A percentile compares a stretch with the other conserved stretches of the same genome.
These are phyloP conservation scores for Venturia canescens DNA, from an alignment of 1,140 invertebrate genomes.

Conservation along the genomic window DNA sequence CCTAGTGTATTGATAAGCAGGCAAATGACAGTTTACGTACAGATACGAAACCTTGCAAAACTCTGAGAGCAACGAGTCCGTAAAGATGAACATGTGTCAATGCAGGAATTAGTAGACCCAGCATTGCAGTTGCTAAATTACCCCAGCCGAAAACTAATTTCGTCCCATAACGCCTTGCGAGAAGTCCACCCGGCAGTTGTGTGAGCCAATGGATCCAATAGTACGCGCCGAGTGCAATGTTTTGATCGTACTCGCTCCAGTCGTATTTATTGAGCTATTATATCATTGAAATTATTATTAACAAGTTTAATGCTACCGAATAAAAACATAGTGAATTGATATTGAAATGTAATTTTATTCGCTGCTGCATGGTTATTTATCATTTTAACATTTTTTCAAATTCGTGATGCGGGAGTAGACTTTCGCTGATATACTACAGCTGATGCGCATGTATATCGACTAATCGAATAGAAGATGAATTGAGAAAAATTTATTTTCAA, in stretches of 20 bases:
- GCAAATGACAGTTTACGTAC: constrained; percentile 76
- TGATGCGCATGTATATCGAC: no score
- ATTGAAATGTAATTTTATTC: no score
- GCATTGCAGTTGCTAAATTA: constrained; percentile 83
- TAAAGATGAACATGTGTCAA: constrained; percentile 80
- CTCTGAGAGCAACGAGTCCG: constrained; percentile 81
- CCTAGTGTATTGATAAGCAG: constrained; percentile 30
- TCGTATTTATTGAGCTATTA: constrained; percentile 67
- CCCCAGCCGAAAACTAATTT: constrained; percentile 84
- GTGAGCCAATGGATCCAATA: constrained; percentile 86
- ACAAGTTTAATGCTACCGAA: constrained; percentile 15
- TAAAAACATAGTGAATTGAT: not conserved
- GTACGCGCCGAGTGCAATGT: constrained; percentile 83
- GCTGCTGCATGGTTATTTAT: no score
- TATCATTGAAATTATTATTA: constrained; percentile 28
- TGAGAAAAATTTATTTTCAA: no score
- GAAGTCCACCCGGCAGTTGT: constrained; percentile 86
- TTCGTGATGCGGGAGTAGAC: no score
- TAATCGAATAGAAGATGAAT: no score
- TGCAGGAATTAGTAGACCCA: constrained; percentile 84
- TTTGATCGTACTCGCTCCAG: constrained; percentile 85
- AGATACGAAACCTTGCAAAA: constrained; percentile 85
- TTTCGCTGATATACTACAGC: no score
- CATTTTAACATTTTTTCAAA: no score
- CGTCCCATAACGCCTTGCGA: constrained; percentile 84